These are phyloP conservation scores for Sarcophaga bullata DNA, from an alignment of 1,140 invertebrate genomes.

Conservation along the genomic window DNA sequence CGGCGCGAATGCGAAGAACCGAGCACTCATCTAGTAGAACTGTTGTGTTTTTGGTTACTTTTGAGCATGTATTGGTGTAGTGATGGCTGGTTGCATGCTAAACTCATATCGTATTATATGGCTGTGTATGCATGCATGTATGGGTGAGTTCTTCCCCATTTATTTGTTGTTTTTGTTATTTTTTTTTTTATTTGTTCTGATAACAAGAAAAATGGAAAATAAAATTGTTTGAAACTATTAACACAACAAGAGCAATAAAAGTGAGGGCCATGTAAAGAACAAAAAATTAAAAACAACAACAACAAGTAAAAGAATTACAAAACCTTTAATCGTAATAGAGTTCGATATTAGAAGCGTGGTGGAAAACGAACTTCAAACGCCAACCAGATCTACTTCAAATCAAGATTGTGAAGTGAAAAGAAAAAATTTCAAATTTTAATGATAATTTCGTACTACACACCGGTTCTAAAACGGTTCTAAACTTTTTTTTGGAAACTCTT, in stretches of 20 bases:
- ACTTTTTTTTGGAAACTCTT: too few species aligned
- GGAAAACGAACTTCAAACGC: not conserved
- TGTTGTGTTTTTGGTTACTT: not conserved
- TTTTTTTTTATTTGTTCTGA: not conserved
- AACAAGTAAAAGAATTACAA: not conserved
- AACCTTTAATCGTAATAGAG: not conserved
- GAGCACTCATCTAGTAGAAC: not conserved
- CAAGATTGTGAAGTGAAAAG: too few species aligned
- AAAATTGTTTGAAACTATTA: conserved; percentile 15
- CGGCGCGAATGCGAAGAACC: not conserved
- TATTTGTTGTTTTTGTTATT: not conserved
- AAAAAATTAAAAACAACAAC: not conserved
- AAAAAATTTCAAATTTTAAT: too few species aligned
- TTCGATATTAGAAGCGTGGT: not conserved
- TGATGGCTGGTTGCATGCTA: not conserved
- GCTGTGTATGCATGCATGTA: not conserved
- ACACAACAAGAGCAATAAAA: conserved; percentile 26
- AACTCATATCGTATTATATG: not conserved
- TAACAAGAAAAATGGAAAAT: not conserved
- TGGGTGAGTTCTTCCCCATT: conserved; percentile 23
- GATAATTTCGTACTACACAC: too few species aligned
- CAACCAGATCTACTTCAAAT: too few species aligned
- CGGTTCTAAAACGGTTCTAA: too few species aligned
- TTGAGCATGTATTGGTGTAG: not conserved
- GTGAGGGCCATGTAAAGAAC: conserved; percentile 25